Conservation (phyloP, 2,113 vertebrate genomes). For the Uropsilus gracilis region DNA sequence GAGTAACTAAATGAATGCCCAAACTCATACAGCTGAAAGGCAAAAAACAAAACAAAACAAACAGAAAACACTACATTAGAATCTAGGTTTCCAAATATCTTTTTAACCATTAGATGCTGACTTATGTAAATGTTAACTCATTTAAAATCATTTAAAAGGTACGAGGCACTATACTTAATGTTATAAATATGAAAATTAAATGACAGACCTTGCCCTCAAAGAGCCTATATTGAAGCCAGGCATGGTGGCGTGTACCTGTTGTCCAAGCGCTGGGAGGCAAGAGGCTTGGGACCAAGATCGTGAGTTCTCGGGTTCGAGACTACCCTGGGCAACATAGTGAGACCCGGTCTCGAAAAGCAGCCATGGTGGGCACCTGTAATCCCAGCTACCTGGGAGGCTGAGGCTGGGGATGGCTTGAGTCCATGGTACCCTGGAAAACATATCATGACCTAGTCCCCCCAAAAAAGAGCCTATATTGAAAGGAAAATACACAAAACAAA, state of each 20-base stretch:
- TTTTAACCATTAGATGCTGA: background rate
- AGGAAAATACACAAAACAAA: background rate
- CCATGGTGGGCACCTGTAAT: no score
- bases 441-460: background rate
- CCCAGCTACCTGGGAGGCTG: no score
- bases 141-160: constrained; percentile 12
- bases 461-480: constrained; percentile 29
- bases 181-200: constrained; percentile 24
- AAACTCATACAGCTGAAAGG: background rate
- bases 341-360: no score
- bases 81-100: constrained; percentile 24
- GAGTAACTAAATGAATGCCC: background rate
- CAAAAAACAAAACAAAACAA: background rate
- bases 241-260: no score
- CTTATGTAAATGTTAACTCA: background rate
- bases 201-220: background rate
- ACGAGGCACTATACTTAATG: background rate
- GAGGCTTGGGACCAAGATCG: no score
- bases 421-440: no score
- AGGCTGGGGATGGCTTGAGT: no score
- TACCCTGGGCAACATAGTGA: no score
- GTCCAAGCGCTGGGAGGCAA: no score
- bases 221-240: background rate
- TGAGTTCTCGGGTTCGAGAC: no score
- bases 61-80: background rate